phyloP scores from a whole-genome alignment of 2,888 invertebrate genomes.

The Copidosoma aretas region DNA sequence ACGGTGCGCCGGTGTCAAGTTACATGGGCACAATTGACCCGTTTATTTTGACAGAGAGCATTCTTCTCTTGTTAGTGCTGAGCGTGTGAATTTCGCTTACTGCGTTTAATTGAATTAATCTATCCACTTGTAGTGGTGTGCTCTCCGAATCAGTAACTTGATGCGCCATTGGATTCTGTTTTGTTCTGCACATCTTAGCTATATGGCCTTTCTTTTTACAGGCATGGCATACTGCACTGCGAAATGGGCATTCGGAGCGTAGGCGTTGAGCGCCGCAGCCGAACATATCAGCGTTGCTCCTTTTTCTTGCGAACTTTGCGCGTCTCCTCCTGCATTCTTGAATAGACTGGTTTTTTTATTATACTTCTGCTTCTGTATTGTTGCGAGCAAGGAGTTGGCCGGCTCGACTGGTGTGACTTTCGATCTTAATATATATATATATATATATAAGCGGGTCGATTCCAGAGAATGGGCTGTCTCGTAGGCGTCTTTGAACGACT shows the following conservation, averaged over 20 bases:
- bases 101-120: not conserved
- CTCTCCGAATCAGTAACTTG: not conserved
- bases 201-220: not conserved
- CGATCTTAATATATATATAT: not conserved
- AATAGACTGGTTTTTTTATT: no score
- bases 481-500: conserved; percentile 24
- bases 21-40: no score
- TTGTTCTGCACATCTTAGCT: not conserved
- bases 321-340: no score
- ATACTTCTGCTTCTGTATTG: no score
- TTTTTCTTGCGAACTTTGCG: no score
- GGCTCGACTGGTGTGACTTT: not conserved
- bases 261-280: no score
- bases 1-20: no score
- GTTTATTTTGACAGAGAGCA: not conserved
- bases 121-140: not conserved
- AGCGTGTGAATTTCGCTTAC: not conserved
- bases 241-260: not conserved
- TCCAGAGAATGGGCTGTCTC: conserved; percentile 35
- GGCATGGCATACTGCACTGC: not conserved
- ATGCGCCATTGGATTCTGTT: not conserved
- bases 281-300: no score
- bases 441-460: conserved; percentile 11
- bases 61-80: not conserved
- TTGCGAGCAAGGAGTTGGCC: not conserved